Evolutionary conservation across 2,113 vertebrate species (phyloP), one percentile per base, ranked within the genome.

Genomic region (Ageneiosus marmoratus): DNA sequence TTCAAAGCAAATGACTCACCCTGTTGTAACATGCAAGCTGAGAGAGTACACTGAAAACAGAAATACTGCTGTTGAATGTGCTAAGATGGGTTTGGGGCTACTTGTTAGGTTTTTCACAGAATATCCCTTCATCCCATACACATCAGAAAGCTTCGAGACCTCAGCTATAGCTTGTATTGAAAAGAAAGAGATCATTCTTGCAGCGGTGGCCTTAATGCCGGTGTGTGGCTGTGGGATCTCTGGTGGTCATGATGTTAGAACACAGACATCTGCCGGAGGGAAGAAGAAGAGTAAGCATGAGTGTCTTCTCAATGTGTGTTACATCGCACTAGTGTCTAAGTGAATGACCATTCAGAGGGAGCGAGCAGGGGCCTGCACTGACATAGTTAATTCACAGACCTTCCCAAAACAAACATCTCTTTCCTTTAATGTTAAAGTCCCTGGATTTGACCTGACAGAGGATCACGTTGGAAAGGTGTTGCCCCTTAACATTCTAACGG

Each of bases 321-420:
- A 75, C 82, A 82, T 76, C 22, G 65, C 34, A 77, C 63, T 27
- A 70, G 84, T 73, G 70, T 75, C 83, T 83, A 58, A 83, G 67
- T 58, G 79, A 75, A 79, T 82, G 84, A 84, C 81, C 84, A 86
- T 81, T 44, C 75, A 84, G 55, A 81, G 41, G 11, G 58, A 55
- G 87, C 77, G 55, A 82, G 78, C 65, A 65, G 44, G 75, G 80
- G 69, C 85, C 83, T 86, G 83, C 65, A 37, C 77, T 88, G 87
- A 88, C 87, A 88, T 3, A 32, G 77, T 58, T 85, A 83, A 88
- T 86, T 86, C 81, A 81, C 75, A 72, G 69, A 69, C 85, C 85
- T 73, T 81, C 74, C 80, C 80, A 73, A 88, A 83, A 86, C 80
- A 85, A 87, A 80, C 48, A 63, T 46, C 53, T 73, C 48, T 72